Evolutionary conservation across 2,888 invertebrate genomes (phyloP).

Genomic region (Tryphoninae sp.): DNA sequence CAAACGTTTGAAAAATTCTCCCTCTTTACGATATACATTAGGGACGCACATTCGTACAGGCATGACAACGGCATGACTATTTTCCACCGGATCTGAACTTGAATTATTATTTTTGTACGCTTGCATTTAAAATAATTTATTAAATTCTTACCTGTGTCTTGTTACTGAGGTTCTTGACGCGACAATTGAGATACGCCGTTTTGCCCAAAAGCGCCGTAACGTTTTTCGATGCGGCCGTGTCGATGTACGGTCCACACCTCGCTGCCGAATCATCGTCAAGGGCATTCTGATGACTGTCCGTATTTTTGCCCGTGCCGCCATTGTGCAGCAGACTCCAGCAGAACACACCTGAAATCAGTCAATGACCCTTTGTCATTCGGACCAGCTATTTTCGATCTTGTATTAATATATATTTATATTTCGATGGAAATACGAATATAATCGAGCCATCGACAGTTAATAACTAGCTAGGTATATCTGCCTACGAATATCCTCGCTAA

Average conservation of each 20-base stretch:
- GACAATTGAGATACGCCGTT: constrained; percentile 94
- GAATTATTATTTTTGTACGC: no score
- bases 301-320: constrained; percentile 74
- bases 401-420: not conserved
- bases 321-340: constrained; percentile 74
- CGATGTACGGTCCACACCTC: constrained; percentile 89
- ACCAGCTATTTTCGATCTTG: not conserved
- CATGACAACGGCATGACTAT: not conserved
- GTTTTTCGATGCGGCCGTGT: constrained; percentile 88
- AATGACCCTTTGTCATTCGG: constrained; percentile 5
- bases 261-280: constrained; percentile 81
- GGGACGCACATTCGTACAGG: no score
- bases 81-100: no score
- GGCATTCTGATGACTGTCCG: constrained; percentile 80
- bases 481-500: constrained; percentile 8
- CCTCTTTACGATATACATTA: constrained; percentile 3
- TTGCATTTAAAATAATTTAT: not conserved
- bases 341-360: constrained; percentile 74
- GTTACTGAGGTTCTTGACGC: constrained; percentile 94
- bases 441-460: constrained; percentile 45
- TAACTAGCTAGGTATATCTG: not conserved
- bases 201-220: constrained; percentile 93
- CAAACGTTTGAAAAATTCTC: constrained; percentile 24
- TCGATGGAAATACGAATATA: constrained; percentile 19
- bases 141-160: constrained; percentile 88